Evolutionary conservation across 2,113 vertebrate species (phyloP).

Genomic region (Neoarius graeffei): DNA sequence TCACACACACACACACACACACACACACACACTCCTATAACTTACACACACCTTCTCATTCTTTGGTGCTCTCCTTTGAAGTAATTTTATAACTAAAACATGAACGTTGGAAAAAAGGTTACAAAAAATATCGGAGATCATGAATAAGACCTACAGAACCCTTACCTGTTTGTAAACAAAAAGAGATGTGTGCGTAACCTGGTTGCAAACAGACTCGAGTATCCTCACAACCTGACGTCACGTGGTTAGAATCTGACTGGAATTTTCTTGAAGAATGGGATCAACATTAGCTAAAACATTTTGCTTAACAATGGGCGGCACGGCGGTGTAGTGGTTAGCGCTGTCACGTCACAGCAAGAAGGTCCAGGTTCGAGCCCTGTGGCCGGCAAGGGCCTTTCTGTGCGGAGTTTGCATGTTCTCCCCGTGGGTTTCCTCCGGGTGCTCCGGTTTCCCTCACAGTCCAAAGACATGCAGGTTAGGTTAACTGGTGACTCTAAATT

Average conservation of each 20-base stretch:
- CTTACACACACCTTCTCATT: neutral
- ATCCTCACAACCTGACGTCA: neutral
- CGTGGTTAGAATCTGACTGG: too few relatives aligned
- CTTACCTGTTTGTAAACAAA: neutral
- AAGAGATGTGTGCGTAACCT: neutral
- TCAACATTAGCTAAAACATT: neutral
- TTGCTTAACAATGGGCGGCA: neutral
- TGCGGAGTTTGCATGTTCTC: too few relatives aligned
- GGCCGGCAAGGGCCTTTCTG: too few relatives aligned
- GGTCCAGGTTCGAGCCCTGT: too few relatives aligned
- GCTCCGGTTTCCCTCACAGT: too few relatives aligned
- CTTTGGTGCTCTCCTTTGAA: too few relatives aligned
- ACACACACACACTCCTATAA: neutral
- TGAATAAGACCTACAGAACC: neutral
- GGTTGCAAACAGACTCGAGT: neutral
- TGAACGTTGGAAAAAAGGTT: neutral
- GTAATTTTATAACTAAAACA: slow-evolving; percentile 4
- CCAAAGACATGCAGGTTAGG: too few relatives aligned
- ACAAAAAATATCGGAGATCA: neutral
- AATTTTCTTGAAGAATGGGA: neutral
- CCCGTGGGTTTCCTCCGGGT: too few relatives aligned
- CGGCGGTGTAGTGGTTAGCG: too few relatives aligned
- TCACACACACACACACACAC: slow-evolving; percentile 1
- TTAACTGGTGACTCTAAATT: too few relatives aligned
- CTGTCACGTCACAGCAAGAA: too few relatives aligned